Evolutionary conservation across 1,140 invertebrate species (phyloP).

Genomic region (Aphidius ervi): DNA sequence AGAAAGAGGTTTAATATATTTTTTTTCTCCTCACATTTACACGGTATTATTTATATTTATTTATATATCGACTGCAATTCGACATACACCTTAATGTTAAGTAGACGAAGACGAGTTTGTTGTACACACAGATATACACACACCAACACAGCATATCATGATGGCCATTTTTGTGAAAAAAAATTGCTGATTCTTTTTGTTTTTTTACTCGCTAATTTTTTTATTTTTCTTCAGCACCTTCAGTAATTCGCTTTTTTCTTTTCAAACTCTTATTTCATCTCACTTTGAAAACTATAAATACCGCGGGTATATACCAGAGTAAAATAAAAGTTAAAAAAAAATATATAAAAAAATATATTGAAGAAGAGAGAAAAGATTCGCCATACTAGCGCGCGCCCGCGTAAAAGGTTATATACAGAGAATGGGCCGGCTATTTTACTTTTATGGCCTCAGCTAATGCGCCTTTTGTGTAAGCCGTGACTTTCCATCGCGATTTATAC

Average conservation of each 20-base stretch:
- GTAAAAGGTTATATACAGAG: conserved; percentile 22
- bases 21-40: too few relatives aligned
- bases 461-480: conserved; percentile 51
- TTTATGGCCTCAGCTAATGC: conserved; percentile 51
- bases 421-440: conserved; percentile 46
- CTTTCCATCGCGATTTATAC: conserved; percentile 46
- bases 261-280: not conserved
- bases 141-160: too few relatives aligned
- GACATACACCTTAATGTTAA: conserved; percentile 17
- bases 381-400: conserved; percentile 16
- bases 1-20: too few relatives aligned
- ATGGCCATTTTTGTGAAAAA: too few relatives aligned
- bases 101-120: conserved; percentile 18
- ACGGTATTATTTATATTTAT: too few relatives aligned
- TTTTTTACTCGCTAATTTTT: too few relatives aligned
- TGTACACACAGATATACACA: too few relatives aligned
- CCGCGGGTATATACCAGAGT: not conserved
- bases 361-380: conserved; percentile 4
- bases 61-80: conserved; percentile 21
- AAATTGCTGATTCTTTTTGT: too few relatives aligned
- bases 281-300: conserved; percentile 3
- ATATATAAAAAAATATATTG: too few relatives aligned
- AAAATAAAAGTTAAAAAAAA: conserved; percentile 24
- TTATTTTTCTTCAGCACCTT: too few relatives aligned
- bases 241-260: too few relatives aligned